Conservation (phyloP, 2,113 vertebrate species). For the Eulemur macaco region DNA sequence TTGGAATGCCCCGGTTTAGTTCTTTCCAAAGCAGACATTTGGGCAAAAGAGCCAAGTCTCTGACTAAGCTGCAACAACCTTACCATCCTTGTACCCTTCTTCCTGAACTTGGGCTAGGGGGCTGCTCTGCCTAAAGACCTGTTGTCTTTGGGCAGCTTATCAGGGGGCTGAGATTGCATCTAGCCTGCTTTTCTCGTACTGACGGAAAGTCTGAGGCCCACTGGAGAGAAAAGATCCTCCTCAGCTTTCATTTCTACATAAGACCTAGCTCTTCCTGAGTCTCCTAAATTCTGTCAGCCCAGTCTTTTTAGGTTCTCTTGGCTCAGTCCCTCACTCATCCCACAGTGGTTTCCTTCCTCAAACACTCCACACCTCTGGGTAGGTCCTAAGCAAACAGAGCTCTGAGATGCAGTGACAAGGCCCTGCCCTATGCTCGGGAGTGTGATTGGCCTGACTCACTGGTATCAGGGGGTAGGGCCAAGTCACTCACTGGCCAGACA, state of each 20-base stretch:
- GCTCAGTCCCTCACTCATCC: not conserved
- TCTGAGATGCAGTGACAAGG: not conserved
- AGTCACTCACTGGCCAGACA: not conserved
- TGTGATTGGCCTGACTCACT: not conserved
- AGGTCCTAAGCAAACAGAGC: conserved; percentile 4
- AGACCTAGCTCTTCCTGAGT: not conserved
- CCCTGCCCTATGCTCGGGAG: not conserved
- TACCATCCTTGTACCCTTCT: not conserved
- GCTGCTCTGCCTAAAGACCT: not conserved
- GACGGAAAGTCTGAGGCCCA: not conserved
- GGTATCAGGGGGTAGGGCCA: not conserved
- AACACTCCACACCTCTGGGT: not conserved
- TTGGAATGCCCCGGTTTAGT: not conserved
- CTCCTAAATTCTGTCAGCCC: not conserved
- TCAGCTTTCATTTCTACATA: not conserved
- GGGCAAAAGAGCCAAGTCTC: not conserved
- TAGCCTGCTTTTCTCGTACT: not conserved
- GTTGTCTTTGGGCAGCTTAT: not conserved
- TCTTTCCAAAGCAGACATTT: not conserved
- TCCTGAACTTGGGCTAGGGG: not conserved
- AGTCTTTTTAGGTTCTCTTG: not conserved
- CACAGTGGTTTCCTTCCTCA: not conserved
- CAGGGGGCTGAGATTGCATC: not conserved
- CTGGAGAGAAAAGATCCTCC: not conserved
- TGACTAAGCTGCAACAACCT: not conserved